Base-by-base conservation (phyloP, 2,888 invertebrate species). In the Diarsia mendica region DNA sequence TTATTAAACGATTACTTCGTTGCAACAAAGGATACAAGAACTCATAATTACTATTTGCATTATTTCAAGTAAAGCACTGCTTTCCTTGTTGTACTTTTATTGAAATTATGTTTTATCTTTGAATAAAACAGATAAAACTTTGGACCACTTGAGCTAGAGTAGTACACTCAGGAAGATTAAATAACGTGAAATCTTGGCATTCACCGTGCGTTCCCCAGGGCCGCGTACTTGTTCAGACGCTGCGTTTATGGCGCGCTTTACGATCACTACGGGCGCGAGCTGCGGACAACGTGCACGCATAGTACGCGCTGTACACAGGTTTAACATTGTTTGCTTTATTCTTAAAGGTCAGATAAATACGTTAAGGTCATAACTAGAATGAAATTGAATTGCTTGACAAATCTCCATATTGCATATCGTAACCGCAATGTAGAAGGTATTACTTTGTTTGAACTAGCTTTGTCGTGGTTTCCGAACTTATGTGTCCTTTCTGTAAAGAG, bases 201-300 rank as follows among this genome's bases (percentile, higher is more conserved):
- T 60, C 44, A 28, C 44, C 33, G 60, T 9, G 65, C 23, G 51
- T 3, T 60, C 23, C 66, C 46, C 20, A 13, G 67, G 48, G 77
- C 66, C 51, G 46, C 46, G 39, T 2, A 11, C 13, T 77, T 46
- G 74, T 51, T 77, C 46, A 33, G 33, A 2, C 46, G 33, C 23
- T 64, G 51, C 23, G 51, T 63, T 75, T 60, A 49, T 75, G 39
- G 48, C 49, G 23, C 9, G 48, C 75, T 72, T 58, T 73, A 49
- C 72, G 60, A 49, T 39, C n/a, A 28, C 60, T n/a, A 48, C 23
- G 73, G 49, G 74, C 13, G 13, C n/a, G n/a, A n/a, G n/a, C n/a
- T n/a, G n/a, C 4, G 15, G 5, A 20, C 44, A 20, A 11, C 48
- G 15, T 10, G 20, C 48, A 75, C 58, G 58, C 75, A 44, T 39